Base-by-base conservation (phyloP, 2,888 invertebrate genomes). In the Cosmia pyralina region DNA sequence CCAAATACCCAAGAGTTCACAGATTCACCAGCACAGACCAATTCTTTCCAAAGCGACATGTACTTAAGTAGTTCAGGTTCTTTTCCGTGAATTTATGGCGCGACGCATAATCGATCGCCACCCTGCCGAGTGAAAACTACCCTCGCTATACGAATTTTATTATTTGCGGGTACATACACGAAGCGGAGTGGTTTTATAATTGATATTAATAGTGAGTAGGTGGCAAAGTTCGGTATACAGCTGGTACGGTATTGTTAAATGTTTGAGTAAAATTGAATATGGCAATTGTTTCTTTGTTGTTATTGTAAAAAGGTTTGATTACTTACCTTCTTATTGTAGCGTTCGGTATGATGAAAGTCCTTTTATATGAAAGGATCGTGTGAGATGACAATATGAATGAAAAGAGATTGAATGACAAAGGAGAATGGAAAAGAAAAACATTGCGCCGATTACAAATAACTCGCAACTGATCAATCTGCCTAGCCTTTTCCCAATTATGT, bases 51-150 rank as follows among this genome's bases (percentile, higher is more conserved):
- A 22, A 22, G 15, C 22, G 53, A 53, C 22, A 15, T 53, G 53
- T 53, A 3, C 46, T 38, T 67, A 69, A 78, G 74, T 69, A 65
- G 50, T 75, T 57, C 22, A 17, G 38, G 65, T 67, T 4, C 53
- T 55, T 66, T 50, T 48, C 57, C n/a, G 69, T 48, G 48, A 77
- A 78, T 80, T 83, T 80, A 85, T 71, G 64, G 69, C 71, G 53
- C 38, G 74, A 67, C 73, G 67, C 72, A 62, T 79, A 81, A 82
- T 79, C 87, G 79, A 83, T 87, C 53, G 69, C 70, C 53, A 50
- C 72, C 57, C 72, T 44, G 77, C 53, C 28, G 50, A 70, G 71
- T 77, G 62, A 41, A 70, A 78, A 75, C 73, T 66, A 85, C 72
- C 80, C 71, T 74, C 59, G 44, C 64, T 53, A 8, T 77, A 58